Conservation (phyloP, 2,113 vertebrate species). For the Podocnemis expansa region DNA sequence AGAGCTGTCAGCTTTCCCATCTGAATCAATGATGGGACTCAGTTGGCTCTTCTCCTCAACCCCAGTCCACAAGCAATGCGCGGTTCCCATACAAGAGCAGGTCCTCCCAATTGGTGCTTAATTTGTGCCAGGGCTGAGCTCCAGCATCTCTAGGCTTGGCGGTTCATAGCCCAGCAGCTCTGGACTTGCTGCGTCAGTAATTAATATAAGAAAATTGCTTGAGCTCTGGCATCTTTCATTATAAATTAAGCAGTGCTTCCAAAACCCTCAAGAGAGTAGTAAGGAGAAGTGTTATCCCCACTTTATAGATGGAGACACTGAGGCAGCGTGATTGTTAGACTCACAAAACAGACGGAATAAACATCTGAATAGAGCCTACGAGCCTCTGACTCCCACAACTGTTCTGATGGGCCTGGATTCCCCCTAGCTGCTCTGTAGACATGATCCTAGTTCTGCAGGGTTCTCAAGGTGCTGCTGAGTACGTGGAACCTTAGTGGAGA, state of each 20-base stretch:
- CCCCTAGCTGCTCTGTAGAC: not conserved
- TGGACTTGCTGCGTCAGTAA: too few relatives aligned
- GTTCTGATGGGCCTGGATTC: not conserved
- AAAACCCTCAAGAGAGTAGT: not conserved
- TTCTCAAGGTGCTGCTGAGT: not conserved
- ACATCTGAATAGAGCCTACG: not conserved
- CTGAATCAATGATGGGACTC: conserved; percentile 51
- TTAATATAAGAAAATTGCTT: too few relatives aligned
- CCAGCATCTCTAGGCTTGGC: too few relatives aligned
- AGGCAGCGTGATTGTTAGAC: not conserved
- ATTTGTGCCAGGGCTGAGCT: too few relatives aligned
- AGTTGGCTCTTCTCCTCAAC: not conserved
- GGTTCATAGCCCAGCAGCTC: too few relatives aligned
- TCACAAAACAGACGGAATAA: not conserved
- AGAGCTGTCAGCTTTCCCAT: conserved; percentile 53
- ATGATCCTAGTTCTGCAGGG: not conserved
- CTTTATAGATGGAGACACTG: rapidly evolving
- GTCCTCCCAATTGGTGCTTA: not conserved
- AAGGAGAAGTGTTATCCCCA: not conserved
- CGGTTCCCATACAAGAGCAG: not conserved
- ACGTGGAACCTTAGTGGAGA: not conserved
- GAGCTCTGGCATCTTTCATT: too few relatives aligned
- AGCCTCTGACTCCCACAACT: not conserved
- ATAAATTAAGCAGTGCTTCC: not conserved
- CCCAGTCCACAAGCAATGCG: not conserved